Base-by-base conservation (phyloP, 2,113 vertebrate genomes). In the Loxodonta africana region DNA sequence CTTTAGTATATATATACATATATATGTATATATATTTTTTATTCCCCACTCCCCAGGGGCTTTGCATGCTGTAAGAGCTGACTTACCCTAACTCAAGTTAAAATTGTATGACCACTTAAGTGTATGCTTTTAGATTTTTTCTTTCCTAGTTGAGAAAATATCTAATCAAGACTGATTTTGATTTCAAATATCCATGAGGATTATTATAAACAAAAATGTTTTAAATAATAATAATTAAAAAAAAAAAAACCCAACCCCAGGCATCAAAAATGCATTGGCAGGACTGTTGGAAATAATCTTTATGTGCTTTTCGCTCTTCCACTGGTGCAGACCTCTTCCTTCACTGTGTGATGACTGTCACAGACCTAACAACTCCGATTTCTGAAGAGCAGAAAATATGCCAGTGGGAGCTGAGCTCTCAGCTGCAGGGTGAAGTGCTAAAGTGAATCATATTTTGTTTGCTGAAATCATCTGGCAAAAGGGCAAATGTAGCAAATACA, bases 91-190 rank as follows among this genome's bases (percentile, higher is more conserved):
- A 91, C 33, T 82, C 41, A 74, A 51, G 17, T 63, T 78, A 74
- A 96, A 91, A 30, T 95, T 25, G 21, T 73, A 41, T 6, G 25
- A 62, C 1, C 2, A 10, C 7, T 8, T 86, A 94, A 73, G 33
- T 44, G 83, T 30, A 48, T 78, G 33, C 26, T 78, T 51, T 83
- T 77, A 67, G 44, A 41, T 51, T 89, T 95, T 11, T 78, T 51
- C 5, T 77, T 96, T 84, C 8, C 17, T 57, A 8, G 44, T 65
- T 74, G 28, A 92, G 33, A 76, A 89, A 81, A 83, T 77, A 85
- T 9, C 57, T 81, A 83, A 83, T 78, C 53, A 89, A 96, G 82
- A 60, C 21, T 44, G 37, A 92, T 48, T 96, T 97, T 96, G 15
- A 88, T 83, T 93, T 83, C 18, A 95, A 84, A 74, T 14, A 77